Evolutionary conservation across 2,888 invertebrate genomes (phyloP).

Genomic region (Hoplodrina ambigua): DNA sequence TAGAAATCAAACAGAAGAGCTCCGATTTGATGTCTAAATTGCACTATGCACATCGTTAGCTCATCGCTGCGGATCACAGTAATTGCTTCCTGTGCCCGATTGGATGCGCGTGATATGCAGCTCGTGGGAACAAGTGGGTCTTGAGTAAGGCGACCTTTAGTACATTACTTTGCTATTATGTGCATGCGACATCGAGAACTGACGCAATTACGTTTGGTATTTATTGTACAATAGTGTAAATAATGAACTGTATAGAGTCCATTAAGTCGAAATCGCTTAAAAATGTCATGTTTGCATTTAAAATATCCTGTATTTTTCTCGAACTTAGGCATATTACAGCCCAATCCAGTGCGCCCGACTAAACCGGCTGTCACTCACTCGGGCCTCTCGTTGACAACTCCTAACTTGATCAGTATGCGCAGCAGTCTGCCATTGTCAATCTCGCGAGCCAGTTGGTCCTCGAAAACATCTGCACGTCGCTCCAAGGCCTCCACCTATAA

Average conservation of each 20-base stretch:
- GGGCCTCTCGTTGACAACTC: slow-evolving; percentile 98
- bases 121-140: neutral
- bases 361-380: slow-evolving; percentile 92
- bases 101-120: neutral
- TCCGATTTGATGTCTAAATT: neutral
- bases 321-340: neutral
- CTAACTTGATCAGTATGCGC: slow-evolving; percentile 97
- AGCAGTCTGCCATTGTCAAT: slow-evolving; percentile 98
- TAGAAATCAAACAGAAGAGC: neutral
- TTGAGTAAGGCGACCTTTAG: neutral
- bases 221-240: too few relatives aligned
- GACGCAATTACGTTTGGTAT: too few relatives aligned
- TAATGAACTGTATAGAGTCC: too few relatives aligned
- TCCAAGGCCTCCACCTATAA: slow-evolving; percentile 94
- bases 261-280: too few relatives aligned
- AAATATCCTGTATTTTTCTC: neutral
- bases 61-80: slow-evolving; percentile 7
- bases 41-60: neutral
- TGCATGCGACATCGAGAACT: neutral
- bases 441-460: slow-evolving; percentile 97
- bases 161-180: too few relatives aligned
- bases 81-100: slow-evolving; percentile 6
- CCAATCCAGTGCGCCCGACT: neutral
- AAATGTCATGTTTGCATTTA: neutral
- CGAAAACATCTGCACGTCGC: slow-evolving; percentile 96